Base-by-base conservation (phyloP, 2,888 invertebrate genomes). In the Brachyptera putata region DNA sequence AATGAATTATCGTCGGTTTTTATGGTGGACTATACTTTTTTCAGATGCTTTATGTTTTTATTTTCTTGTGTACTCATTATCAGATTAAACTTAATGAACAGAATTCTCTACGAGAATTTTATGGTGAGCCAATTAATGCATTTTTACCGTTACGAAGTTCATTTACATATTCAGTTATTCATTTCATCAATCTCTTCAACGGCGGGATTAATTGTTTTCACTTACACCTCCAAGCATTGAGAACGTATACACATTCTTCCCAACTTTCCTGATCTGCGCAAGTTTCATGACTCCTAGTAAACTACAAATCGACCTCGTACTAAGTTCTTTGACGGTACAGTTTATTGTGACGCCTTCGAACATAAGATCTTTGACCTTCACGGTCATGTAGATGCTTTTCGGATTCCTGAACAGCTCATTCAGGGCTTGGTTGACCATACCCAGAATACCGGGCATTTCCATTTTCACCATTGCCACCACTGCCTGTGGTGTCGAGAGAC, bases 291-390 rank as follows among this genome's bases (percentile, higher is more conserved):
- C 72, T 1, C 84, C 80, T 65, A 91, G 72, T 1, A 84, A 79
- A 0, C 81, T 77, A 69, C 91, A 91, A 1, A 87, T 79, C 0
- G 89, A 87, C 68, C 85, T 85, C 0, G 87, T 86, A 0, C 87
- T 84, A 65, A 90, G 89, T 65, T 91, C 89, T 0, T 82, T 84
- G 34, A 84, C 83, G 0, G 81, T 82, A 67, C 91, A 91, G 68
- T 91, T 85, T 36, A 91, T 81, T 0, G 78, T 71, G 1, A 87
- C 68, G 0, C 92, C 92, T 41, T 84, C 80, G 70, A 91, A 92
- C 26, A 92, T 75, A 25, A 91, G 70, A 63, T 91, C 89, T 69
- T 84, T 75, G 0, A 55, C 30, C 5, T n/a, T 7, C 7, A 24
- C 30, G 13, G 55, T 55, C 21, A 49, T 26, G 49, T 41, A 41